A percentile compares a stretch with the other conserved stretches of the same genome.
phyloP scores from a whole-genome alignment of 2,113 vertebrate species.

The Erythrocercus mccallii region DNA sequence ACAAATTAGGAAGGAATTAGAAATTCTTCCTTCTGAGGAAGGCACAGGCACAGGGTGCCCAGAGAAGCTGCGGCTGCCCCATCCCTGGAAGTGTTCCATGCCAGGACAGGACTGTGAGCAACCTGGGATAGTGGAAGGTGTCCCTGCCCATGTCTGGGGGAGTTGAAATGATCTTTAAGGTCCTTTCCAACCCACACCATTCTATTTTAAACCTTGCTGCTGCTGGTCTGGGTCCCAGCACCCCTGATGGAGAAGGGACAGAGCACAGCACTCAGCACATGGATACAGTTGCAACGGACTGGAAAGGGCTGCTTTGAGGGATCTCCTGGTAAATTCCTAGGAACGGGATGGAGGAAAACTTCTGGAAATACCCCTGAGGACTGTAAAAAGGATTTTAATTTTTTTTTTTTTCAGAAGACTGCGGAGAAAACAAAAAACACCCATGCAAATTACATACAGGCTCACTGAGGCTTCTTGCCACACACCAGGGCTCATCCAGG shows the following conservation, averaged over 20 bases:
- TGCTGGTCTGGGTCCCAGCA: rapidly evolving
- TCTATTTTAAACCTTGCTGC: not conserved
- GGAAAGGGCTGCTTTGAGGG: not conserved
- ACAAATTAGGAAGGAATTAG: not conserved
- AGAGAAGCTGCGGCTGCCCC: not conserved
- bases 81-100: not conserved
- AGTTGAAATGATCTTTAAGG: not conserved
- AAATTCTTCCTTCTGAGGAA: not conserved
- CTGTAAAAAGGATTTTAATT: not conserved
- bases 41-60: not conserved
- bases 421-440: not conserved
- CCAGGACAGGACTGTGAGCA: not conserved
- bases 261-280: rapidly evolving
- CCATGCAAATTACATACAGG: not conserved
- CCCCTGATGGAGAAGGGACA: rapidly evolving
- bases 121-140: not conserved
- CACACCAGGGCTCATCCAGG: not conserved
- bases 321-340: not conserved
- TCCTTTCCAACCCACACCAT: not conserved
- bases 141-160: not conserved
- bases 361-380: not conserved
- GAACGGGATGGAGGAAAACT: not conserved
- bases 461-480: not conserved
- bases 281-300: rapidly evolving
- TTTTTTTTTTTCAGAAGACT: not conserved